These are phyloP conservation scores for Clarias magur DNA, from an alignment of 2,113 vertebrate species.

Conservation along the genomic window DNA sequence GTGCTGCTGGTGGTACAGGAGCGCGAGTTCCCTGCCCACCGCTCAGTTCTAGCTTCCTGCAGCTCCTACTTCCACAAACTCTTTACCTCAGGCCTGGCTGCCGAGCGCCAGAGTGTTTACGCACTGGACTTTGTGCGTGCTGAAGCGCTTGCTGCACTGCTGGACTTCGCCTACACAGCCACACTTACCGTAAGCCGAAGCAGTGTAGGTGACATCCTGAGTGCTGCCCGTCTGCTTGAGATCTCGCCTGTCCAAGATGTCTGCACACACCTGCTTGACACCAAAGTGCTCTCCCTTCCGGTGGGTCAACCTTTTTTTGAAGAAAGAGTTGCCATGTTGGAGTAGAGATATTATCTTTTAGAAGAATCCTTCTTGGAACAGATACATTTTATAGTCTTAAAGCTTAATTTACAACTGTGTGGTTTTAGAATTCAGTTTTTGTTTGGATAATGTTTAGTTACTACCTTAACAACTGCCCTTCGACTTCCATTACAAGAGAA, in stretches of 20 bases:
- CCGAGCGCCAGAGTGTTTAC: conserved; percentile 94
- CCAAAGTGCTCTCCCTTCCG: conserved; percentile 90
- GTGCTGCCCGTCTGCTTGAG: conserved; percentile 90
- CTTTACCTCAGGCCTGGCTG: conserved; percentile 92
- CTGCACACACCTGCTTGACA: conserved; percentile 95
- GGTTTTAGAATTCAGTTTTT: background rate
- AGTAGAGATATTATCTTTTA: background rate
- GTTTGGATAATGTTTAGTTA: background rate
- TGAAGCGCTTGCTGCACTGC: conserved; percentile 87
- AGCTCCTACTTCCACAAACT: conserved; percentile 98
- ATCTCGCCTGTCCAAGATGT: conserved; percentile 91
- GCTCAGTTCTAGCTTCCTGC: conserved; percentile 95
- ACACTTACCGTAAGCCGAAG: conserved; percentile 93
- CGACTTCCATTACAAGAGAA: background rate
- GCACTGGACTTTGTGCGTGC: conserved; percentile 93
- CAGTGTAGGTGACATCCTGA: conserved; percentile 91
- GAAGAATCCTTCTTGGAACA: background rate
- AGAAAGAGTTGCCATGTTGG: background rate
- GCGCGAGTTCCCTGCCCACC: conserved; percentile 94
- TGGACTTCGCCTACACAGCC: conserved; percentile 98
- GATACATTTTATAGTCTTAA: background rate
- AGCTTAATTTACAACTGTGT: background rate
- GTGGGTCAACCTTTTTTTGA: conserved; percentile 53
- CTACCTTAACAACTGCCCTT: background rate
- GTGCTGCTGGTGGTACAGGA: conserved; percentile 93